Evolutionary conservation across 2,888 invertebrate species (phyloP).

Genomic region (Hypercompe scribonia): DNA sequence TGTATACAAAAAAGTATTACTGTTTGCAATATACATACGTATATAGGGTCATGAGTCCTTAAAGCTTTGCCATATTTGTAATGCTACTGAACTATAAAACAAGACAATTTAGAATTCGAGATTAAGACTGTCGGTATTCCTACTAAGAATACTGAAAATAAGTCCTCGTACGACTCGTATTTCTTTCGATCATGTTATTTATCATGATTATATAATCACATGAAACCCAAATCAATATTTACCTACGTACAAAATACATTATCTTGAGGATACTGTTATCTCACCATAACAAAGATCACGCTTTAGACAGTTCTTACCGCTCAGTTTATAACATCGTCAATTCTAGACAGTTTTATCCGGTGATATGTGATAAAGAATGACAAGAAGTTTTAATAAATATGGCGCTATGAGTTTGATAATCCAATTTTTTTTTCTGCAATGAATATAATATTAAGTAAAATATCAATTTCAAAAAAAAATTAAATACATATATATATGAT

Average conservation of each 20-base stretch:
- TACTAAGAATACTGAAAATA: background rate
- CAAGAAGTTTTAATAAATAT: slow-evolving; percentile 33
- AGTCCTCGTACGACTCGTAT: no score
- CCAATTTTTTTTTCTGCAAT: background rate
- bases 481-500: background rate
- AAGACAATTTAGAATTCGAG: background rate
- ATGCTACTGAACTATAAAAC: no score
- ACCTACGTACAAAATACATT: slow-evolving; percentile 15
- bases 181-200: background rate
- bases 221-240: slow-evolving; percentile 8
- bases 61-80: background rate
- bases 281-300: slow-evolving; percentile 16
- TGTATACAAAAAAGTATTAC: no score
- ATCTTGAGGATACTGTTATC: slow-evolving; percentile 40
- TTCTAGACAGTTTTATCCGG: slow-evolving; percentile 56
- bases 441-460: background rate
- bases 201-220: slow-evolving; percentile 15
- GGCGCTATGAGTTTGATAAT: slow-evolving; percentile 31
- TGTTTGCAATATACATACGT: background rate
- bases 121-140: background rate
- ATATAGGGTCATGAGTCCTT: background rate
- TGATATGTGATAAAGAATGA: slow-evolving; percentile 61
- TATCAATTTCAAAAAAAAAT: background rate
- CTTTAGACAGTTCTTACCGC: slow-evolving; percentile 22
- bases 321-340: slow-evolving; percentile 41